Evolutionary conservation across 2,113 vertebrate genomes (phyloP).

Genomic region (Paratilapia polleni): DNA sequence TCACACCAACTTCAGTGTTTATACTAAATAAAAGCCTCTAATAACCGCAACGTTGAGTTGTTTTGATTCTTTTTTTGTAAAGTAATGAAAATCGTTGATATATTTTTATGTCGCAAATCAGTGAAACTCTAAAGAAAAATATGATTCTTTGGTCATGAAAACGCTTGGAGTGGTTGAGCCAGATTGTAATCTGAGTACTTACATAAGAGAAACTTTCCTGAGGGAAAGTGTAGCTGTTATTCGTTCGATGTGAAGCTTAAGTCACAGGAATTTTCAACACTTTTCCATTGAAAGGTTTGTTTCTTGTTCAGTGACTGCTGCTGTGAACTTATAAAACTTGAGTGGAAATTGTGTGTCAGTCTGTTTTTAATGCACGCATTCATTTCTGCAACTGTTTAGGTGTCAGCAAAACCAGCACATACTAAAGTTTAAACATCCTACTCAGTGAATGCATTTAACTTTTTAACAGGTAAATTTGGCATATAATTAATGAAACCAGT

Average conservation of each 20-base stretch:
- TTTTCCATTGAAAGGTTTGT: background rate
- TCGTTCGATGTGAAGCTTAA: slow-evolving; percentile 2
- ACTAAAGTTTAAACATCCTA: background rate
- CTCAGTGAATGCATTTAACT: background rate
- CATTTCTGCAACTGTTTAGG: background rate
- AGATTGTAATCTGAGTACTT: background rate
- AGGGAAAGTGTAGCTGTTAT: background rate
- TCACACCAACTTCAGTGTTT: background rate
- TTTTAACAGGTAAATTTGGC: background rate
- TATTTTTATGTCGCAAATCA: background rate
- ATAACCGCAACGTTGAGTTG: background rate
- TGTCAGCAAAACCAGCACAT: background rate
- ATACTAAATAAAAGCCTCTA: background rate
- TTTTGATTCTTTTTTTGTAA: background rate
- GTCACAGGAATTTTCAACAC: background rate
- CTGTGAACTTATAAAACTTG: background rate
- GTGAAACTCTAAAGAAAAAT: background rate
- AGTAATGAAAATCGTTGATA: background rate
- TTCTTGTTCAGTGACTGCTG: background rate
- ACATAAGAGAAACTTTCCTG: background rate
- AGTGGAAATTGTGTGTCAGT: slow-evolving; percentile 41
- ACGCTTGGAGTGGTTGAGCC: background rate
- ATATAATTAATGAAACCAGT: background rate
- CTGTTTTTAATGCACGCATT: background rate
- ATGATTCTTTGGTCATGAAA: background rate